These are phyloP conservation scores for Helicolenus hilgendorfi DNA, from an alignment of 2,797 vertebrate species.

Conservation along the genomic window DNA sequence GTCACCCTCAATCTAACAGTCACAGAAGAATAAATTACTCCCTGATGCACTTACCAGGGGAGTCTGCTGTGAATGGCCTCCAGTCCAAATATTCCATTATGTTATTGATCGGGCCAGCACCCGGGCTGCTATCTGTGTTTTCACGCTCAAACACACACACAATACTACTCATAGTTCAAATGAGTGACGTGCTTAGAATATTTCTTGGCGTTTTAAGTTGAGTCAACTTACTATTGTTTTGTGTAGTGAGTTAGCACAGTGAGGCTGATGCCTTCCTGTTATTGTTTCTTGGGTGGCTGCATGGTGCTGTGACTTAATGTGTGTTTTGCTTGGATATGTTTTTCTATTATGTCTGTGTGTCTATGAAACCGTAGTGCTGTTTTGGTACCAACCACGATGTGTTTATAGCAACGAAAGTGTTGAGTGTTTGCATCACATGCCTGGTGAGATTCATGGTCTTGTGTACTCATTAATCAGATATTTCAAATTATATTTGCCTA, in stretches of 20 bases:
- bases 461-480: neutral
- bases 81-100: conserved; percentile 63
- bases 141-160: neutral
- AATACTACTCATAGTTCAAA: neutral
- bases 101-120: conserved; percentile 42
- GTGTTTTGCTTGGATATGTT: neutral
- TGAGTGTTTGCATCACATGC: neutral
- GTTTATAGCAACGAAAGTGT: neutral
- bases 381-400: neutral
- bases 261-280: neutral
- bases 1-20: conserved; percentile 2
- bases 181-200: neutral
- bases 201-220: neutral
- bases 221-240: neutral
- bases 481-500: neutral
- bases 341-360: neutral
- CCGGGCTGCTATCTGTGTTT: conserved; percentile 15
- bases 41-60: conserved; percentile 39
- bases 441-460: neutral
- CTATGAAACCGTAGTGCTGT: neutral
- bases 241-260: neutral
- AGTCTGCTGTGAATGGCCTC: conserved; percentile 39
- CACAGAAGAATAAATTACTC: conserved; percentile 57
- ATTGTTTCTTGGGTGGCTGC: neutral
- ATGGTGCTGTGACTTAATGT: neutral